Base-by-base conservation (phyloP, 1,140 invertebrate species). In the Pachyrhynchus sulphureomaculatus region DNA sequence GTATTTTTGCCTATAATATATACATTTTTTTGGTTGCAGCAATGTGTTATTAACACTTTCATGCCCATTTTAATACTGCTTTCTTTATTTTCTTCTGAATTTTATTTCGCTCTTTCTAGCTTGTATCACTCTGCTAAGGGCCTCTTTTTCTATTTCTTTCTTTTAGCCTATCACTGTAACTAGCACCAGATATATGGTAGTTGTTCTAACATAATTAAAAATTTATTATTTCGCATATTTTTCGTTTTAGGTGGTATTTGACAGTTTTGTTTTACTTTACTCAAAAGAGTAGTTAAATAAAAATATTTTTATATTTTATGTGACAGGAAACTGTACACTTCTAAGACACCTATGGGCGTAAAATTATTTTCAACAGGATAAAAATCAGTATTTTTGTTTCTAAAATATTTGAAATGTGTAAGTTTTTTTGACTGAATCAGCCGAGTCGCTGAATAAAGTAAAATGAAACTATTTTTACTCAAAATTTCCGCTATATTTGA, bases 11-110 rank as follows among this genome's bases (percentile, higher is more conserved):
- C 2, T 1, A 29, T 29, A 29, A 29, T 26, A 13, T 18, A 44
- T 44, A n/a, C n/a, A 10, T 44, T 44, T 39, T 57, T 58, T 58
- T 47, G 17, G 42, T 58, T 58, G 55, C 55, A 39, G 44, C 45
- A 15, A 5, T n/a, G 17, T 37, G 44, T 58, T 58, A 58, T 58
- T 58, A 58, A 58, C 55, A 58, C 32, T 47, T 36, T 68, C 69
- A 72, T 72, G 70, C 70, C 70, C 70, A 67, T 70, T 68, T 72
- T 72, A 69, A 71, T 69, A 68, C 59, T 37, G 67, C 65, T 70
- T 67, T 48, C 44, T 33, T 37, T n/a, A n/a, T n/a, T n/a, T 32
- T 56, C 33, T 55, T 59, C 56, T 51, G 26, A 29, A 57, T 20
- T 39, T 36, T 15, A 13, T 52, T 32, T 13, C 26, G 23, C 29